phyloP scores from a whole-genome alignment of 64 coral and sea anemone species.

The Dendrophyllia cribrosa region DNA sequence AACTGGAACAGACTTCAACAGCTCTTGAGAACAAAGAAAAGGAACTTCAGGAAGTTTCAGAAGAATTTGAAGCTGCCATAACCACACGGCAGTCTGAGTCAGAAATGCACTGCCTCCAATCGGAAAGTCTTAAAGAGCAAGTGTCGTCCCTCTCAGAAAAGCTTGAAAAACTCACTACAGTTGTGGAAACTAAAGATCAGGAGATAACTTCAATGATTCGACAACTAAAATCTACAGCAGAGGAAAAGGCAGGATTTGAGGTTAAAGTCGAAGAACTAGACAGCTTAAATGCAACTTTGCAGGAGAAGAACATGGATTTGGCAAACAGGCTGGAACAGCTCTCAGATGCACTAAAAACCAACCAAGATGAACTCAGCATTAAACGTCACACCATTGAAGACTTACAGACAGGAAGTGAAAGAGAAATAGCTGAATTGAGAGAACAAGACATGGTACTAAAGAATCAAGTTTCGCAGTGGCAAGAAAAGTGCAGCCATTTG shows the following conservation, averaged over 20 bases:
- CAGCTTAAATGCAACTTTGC: slow-evolving; percentile 15
- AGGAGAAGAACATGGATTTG: slow-evolving; percentile 42
- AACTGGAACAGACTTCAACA: not conserved
- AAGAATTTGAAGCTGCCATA: slow-evolving; percentile 8
- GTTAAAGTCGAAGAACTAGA: slow-evolving; percentile 36
- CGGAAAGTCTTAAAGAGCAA: slow-evolving; percentile 21
- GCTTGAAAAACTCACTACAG: not conserved
- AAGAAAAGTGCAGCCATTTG: slow-evolving; percentile 28
- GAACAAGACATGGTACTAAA: not conserved
- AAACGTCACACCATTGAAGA: not conserved
- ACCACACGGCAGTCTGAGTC: not conserved
- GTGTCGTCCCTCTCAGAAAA: not conserved
- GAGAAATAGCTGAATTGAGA: not conserved
- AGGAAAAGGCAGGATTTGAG: slow-evolving; percentile 57
- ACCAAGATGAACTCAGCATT: slow-evolving; percentile 33
- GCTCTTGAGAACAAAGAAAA: slow-evolving; percentile 46
- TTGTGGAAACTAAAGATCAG: slow-evolving; percentile 9
- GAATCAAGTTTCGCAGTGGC: not conserved
- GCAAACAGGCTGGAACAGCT: slow-evolving; percentile 65
- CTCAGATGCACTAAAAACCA: slow-evolving; percentile 42
- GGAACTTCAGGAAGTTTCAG: not conserved
- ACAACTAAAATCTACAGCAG: slow-evolving; percentile 50
- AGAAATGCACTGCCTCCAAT: not conserved
- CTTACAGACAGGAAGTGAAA: not conserved
- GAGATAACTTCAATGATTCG: slow-evolving; percentile 51